Base-by-base conservation (phyloP, 1,140 invertebrate species). In the Diachasmimorpha longicaudata region DNA sequence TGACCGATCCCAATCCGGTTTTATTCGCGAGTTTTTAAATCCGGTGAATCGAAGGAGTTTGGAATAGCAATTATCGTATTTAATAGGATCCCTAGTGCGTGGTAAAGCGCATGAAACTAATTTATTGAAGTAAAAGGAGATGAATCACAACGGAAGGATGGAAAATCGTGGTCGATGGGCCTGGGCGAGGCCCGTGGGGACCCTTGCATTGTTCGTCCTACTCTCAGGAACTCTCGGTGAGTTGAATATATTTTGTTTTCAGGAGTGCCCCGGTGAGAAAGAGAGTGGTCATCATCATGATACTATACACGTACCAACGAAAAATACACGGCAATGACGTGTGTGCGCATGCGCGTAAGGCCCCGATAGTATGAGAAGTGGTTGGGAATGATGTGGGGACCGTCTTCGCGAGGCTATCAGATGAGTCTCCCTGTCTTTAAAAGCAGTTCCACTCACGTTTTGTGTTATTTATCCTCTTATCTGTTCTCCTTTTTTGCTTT, bases 201-300 rank as follows among this genome's bases (percentile, higher is more conserved):
- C 66, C 44, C 11, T 75, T 37, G 44, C 31, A 69, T 69, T 75
- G 73, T 68, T 74, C 42, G 16, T 39, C n/a, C 4, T 75, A 52
- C 25, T 75, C 42, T 55, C 39, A 8, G 73, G 73, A 75, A 75
- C 66, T 75, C 46, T 75, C 9, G 73, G 73, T 75, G 66, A 75
- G 72, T 74, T 48, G 19, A 74, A 25, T 75, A 25, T 63, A 25
- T 23, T 23, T 63, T 13, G 31, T 68, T 68, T 68, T 68, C 31
- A 68, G 66, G 66, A 42, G 66, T 68, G 36, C 66, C 36, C 52
- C 21, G 9, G 25, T 14, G 4, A 16, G 58, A 9, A 19, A 63
- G 58, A 63, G 58, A 63, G 58, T 68, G 31, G 66, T 23, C n/a
- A 39, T n/a, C n/a, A n/a, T n/a, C n/a, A n/a, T n/a, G n/a, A n/a